A percentile compares a stretch with the other conserved stretches of the same genome.
Conservation (phyloP, 2,888 invertebrate genomes). For the Dendrolimus houi region DNA sequence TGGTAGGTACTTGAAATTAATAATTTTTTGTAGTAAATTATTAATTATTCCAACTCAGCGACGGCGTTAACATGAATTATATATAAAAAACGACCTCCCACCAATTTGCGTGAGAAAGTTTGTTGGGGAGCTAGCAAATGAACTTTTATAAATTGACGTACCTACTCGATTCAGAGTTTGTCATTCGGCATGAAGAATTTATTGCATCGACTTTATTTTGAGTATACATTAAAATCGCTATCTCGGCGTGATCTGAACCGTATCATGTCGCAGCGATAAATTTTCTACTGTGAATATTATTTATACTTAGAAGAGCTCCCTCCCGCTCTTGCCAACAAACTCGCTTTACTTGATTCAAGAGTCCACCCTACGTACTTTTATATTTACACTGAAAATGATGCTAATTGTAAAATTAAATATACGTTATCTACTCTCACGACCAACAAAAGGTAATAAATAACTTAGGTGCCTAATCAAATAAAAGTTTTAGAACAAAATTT, state of each 20-base stretch:
- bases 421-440: too few species aligned
- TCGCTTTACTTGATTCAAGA: constrained; percentile 13
- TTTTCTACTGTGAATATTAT: constrained; percentile 26
- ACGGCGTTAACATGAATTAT: constrained; percentile 33
- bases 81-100: constrained; percentile 47
- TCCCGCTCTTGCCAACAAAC: constrained; percentile 34
- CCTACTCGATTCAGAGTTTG: neutral
- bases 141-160: constrained; percentile 30
- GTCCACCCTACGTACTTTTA: too few species aligned
- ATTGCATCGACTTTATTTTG: neutral
- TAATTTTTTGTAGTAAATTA: constrained; percentile 27
- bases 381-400: too few species aligned
- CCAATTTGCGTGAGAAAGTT: constrained; percentile 38
- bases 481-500: too few species aligned
- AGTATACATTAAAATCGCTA: neutral
- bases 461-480: too few species aligned
- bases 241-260: constrained; percentile 18
- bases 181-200: neutral
- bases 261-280: constrained; percentile 30
- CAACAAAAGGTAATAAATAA: too few species aligned
- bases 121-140: constrained; percentile 26
- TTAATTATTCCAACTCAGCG: constrained; percentile 38
- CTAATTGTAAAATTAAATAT: too few species aligned
- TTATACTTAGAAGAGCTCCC: constrained; percentile 25
- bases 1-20: neutral